These are phyloP conservation scores for Odontothrips loti DNA, from an alignment of 2,888 invertebrate genomes.

Conservation along the genomic window DNA sequence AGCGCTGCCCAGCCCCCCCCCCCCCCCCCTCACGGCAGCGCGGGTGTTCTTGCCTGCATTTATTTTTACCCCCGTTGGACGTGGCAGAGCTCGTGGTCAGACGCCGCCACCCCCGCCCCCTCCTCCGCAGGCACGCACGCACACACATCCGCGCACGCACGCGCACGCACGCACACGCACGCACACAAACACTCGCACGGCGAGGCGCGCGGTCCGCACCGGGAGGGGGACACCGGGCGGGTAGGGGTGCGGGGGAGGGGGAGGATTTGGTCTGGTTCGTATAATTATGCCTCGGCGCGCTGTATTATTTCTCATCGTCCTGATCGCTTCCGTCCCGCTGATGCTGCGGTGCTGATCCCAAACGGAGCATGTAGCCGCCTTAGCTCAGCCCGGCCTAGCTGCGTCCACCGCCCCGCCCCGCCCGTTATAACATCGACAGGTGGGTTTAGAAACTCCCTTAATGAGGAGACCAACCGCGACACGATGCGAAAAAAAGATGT, in stretches of 20 bases:
- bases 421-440: too few relatives aligned
- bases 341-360: neutral
- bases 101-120: neutral
- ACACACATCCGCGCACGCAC: neutral
- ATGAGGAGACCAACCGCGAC: too few relatives aligned
- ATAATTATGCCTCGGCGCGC: neutral
- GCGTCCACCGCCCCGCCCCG: too few relatives aligned
- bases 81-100: neutral
- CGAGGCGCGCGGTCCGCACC: too few relatives aligned
- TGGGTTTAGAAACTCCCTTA: too few relatives aligned
- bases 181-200: neutral
- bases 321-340: neutral
- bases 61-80: slow-evolving; percentile 24
- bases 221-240: too few relatives aligned
- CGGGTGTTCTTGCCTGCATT: neutral
- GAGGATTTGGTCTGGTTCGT: neutral
- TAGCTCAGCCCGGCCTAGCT: too few relatives aligned
- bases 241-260: neutral
- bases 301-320: neutral
- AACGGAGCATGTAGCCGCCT: too few relatives aligned
- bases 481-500: too few relatives aligned
- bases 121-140: neutral
- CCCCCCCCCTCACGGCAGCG: neutral
- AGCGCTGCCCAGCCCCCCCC: neutral
- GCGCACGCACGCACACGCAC: neutral